These are phyloP conservation scores for Saccostrea echinata DNA, from an alignment of 1,140 invertebrate species.

Conservation along the genomic window DNA sequence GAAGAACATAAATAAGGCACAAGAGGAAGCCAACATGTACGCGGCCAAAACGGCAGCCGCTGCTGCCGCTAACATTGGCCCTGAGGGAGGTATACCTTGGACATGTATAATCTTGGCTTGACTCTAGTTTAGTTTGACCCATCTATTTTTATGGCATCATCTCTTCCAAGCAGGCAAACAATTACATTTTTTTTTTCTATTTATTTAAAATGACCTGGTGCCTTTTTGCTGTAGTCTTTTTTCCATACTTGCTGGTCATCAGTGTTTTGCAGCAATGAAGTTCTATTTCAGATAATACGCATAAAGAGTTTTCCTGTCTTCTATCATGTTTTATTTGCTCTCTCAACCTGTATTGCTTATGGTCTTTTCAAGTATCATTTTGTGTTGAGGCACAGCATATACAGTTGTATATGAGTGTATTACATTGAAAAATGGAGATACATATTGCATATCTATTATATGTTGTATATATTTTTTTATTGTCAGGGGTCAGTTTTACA, in stretches of 20 bases:
- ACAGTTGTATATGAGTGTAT: background rate
- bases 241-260: constrained; percentile 23
- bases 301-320: background rate
- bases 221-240: constrained; percentile 22
- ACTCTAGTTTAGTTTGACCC: constrained; percentile 36
- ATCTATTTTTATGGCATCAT: constrained; percentile 22
- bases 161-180: constrained; percentile 2
- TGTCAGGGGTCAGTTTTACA: constrained; percentile 13
- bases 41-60: constrained; percentile 96
- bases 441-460: background rate
- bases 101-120: constrained; percentile 34
- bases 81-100: constrained; percentile 82
- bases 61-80: constrained; percentile 70
- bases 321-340: constrained; percentile 25
- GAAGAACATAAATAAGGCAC: constrained; percentile 99
- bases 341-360: constrained; percentile 24
- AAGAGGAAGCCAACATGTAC: constrained; percentile 99
- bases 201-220: background rate
- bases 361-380: background rate
- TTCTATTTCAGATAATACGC: background rate
- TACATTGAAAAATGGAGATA: too few relatives aligned
- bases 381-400: background rate
- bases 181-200: background rate
- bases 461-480: background rate
- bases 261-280: constrained; percentile 15